These are phyloP conservation scores for Arremon aurantiirostris DNA, from an alignment of 2,797 vertebrate genomes.

Conservation along the genomic window DNA sequence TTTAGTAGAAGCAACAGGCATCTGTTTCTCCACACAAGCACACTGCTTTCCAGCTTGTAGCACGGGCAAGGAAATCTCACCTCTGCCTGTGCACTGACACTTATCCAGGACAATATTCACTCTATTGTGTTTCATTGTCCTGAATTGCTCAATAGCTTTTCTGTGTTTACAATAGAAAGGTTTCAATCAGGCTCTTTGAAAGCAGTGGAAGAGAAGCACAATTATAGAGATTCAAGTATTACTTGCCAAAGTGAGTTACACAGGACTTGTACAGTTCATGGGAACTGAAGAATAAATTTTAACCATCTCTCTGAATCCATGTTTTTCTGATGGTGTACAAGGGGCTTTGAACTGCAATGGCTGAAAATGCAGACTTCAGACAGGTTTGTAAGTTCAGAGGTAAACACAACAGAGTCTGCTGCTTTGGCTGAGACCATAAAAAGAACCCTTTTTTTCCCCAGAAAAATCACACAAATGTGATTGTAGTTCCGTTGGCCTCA, in stretches of 20 bases:
- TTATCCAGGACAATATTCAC: background rate
- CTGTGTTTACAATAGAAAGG: background rate
- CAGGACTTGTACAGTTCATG: fast-evolving
- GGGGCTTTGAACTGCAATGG: background rate
- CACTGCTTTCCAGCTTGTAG: background rate
- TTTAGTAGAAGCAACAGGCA: background rate
- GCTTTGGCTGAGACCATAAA: background rate
- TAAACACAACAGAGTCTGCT: background rate
- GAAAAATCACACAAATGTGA: background rate
- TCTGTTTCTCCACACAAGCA: background rate
- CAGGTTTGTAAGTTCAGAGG: background rate
- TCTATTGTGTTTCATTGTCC: background rate
- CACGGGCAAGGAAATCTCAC: background rate
- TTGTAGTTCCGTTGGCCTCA: background rate
- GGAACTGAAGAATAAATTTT: background rate
- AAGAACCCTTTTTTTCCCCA: fast-evolving
- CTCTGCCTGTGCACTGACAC: background rate
- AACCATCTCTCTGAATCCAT: background rate
- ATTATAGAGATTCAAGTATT: background rate
- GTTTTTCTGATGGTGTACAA: background rate
- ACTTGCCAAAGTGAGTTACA: background rate
- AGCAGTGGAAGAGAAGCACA: background rate
- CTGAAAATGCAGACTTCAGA: background rate
- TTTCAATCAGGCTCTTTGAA: background rate
- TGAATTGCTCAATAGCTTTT: background rate